These are phyloP conservation scores for Leptodactylus fuscus DNA, from an alignment of 2,113 vertebrate genomes.

Conservation along the genomic window DNA sequence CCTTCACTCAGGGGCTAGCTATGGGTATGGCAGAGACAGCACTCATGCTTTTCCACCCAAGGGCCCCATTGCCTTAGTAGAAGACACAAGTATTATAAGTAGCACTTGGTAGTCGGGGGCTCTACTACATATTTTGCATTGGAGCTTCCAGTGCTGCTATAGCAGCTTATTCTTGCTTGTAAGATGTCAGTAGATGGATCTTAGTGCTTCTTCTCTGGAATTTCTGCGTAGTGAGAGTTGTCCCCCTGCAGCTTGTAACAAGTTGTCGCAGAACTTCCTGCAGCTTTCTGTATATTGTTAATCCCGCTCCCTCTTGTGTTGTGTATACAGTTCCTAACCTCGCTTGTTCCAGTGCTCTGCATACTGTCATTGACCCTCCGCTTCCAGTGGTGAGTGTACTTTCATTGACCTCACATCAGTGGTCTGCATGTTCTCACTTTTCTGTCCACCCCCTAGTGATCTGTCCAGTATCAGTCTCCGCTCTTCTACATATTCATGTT, in stretches of 20 bases:
- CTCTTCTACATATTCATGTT: background rate
- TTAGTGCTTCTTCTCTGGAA: background rate
- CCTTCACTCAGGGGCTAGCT: no score
- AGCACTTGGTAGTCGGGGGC: no score
- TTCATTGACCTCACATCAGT: background rate
- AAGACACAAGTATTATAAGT: no score
- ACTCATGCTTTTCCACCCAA: no score
- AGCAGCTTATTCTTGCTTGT: background rate
- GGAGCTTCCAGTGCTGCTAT: background rate
- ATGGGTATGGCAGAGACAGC: no score
- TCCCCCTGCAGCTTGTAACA: conserved; percentile 12
- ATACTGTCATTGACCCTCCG: conserved; percentile 26
- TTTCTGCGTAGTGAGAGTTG: background rate
- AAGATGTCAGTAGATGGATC: background rate
- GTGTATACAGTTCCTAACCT: conserved; percentile 25
- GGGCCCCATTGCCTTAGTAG: no score
- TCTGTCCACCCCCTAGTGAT: conserved; percentile 30
- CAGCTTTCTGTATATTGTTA: conserved; percentile 35
- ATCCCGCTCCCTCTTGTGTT: conserved; percentile 16
- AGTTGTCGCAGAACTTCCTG: conserved; percentile 9
- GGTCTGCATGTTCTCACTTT: conserved; percentile 40
- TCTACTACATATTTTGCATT: background rate
- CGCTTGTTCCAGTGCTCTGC: conserved; percentile 3
- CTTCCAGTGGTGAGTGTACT: conserved; percentile 23
- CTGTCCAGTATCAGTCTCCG: conserved; percentile 25